Evolutionary conservation across 2,113 vertebrate genomes (phyloP).

Genomic region (Zootoca vivipara): DNA sequence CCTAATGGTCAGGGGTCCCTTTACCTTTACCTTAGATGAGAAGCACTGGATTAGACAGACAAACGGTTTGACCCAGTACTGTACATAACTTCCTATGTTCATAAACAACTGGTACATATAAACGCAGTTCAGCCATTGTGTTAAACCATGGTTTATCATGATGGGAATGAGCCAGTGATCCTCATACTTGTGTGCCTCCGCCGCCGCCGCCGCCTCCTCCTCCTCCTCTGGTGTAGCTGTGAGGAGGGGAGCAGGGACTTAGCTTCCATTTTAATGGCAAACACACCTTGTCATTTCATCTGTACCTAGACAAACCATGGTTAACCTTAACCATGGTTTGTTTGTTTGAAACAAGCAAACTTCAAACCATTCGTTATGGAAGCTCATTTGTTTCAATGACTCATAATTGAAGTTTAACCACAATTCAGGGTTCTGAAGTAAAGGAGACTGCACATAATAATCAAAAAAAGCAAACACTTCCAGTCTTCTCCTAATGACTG

Average conservation of each 20-base stretch:
- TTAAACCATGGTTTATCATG: background rate
- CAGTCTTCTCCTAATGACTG: background rate
- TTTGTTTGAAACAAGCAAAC: background rate
- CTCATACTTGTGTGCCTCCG: background rate
- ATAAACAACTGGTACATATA: background rate
- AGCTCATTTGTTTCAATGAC: background rate
- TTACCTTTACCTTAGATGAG: no score
- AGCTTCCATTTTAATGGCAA: background rate
- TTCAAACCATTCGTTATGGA: background rate
- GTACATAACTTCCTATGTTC: background rate
- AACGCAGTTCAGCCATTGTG: no score
- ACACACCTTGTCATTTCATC: background rate
- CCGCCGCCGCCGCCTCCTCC: no score
- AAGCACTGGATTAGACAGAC: background rate
- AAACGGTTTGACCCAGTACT: background rate
- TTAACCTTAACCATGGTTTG: background rate
- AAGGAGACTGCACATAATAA: background rate
- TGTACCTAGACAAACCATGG: background rate
- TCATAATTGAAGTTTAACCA: background rate
- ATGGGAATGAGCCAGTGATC: background rate
- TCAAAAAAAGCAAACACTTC: background rate
- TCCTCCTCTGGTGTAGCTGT: background rate
- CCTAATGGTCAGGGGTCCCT: no score
- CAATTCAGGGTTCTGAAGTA: background rate
- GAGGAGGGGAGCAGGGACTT: background rate